Base-by-base conservation (phyloP, 2,797 vertebrate species). In the Acipenser oxyrinchus region DNA sequence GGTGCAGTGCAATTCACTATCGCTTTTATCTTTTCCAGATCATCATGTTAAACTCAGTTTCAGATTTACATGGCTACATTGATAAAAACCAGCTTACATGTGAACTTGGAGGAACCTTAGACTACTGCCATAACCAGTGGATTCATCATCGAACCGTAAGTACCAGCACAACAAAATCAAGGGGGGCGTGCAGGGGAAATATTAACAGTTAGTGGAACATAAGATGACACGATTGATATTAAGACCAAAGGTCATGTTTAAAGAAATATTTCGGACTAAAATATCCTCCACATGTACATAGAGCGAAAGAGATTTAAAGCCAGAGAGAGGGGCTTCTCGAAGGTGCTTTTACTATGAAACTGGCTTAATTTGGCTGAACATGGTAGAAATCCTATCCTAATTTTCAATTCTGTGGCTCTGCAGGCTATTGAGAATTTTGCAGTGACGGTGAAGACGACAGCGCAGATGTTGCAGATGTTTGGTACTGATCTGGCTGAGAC, bases 361-460 rank as follows among this genome's bases (percentile, higher is more conserved):
- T 18, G 18, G 18, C 18, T 18, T 18, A 18, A 18, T 18, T 37
- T 37, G 37, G 37, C 4, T 37, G 37, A 37, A 0, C 37, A 37
- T 37, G 37, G 37, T 37, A 37, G 4, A 5, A 37, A 37, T 37
- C 37, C 4, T 37, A 5, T 5, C 37, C 37, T 37, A 4, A 5
- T 37, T 37, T 37, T 37, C 37, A 37, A 37, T 37, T 37, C 37
- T 63, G 3, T 77, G 62, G 61, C 65, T 62, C 74, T 74, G 64
- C 60, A 98, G 96, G 95, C 95, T 62, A 92, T 98, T 23, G 96
- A 98, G 81, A 98, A 94, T 77, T 98, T 98, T 82, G 95, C 95
- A 12, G 80, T 95, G 84, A 94, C 93, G 0, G 93, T 98, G 75
- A 98, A 97, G 87, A 92, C 84, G 69, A 95, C 90, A 67, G 94